phyloP scores from a whole-genome alignment of 2,113 vertebrate genomes.

The Perccottus glenii region DNA sequence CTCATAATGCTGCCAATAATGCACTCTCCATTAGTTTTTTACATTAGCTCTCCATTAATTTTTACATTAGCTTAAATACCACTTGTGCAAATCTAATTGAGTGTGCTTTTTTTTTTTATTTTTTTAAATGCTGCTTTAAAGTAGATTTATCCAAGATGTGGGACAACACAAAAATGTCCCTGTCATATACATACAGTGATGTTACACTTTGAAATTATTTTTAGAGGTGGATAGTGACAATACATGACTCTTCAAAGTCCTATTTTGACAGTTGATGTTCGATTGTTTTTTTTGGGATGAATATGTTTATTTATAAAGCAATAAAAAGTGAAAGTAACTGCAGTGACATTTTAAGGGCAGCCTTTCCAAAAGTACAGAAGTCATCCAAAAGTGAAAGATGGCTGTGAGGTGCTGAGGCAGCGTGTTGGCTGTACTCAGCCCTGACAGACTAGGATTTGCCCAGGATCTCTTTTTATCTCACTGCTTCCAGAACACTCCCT shows the following conservation, averaged over 20 bases:
- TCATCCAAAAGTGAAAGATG: constrained; percentile 19
- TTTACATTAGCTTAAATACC: constrained; percentile 8
- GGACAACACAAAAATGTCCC: constrained; percentile 6
- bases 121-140: constrained; percentile 7
- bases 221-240: constrained; percentile 47
- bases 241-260: constrained; percentile 33
- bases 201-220: constrained; percentile 37
- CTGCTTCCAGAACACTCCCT: background rate
- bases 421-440: constrained; percentile 8
- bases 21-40: constrained; percentile 19
- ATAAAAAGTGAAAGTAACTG: constrained; percentile 2
- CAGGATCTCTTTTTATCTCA: constrained; percentile 4
- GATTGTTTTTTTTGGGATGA: background rate
- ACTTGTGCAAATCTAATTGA: constrained; percentile 1
- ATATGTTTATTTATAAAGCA: background rate
- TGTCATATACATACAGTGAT: constrained; percentile 17
- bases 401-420: constrained; percentile 4
- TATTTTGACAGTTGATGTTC: constrained; percentile 30
- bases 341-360: background rate
- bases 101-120: background rate
- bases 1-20: constrained; percentile 16
- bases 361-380: constrained; percentile 12
- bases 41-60: constrained; percentile 14
- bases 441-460: constrained; percentile 20
- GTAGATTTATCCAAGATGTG: background rate